phyloP scores from a whole-genome alignment of 2,888 invertebrate species.

The Dynastes tityus region DNA sequence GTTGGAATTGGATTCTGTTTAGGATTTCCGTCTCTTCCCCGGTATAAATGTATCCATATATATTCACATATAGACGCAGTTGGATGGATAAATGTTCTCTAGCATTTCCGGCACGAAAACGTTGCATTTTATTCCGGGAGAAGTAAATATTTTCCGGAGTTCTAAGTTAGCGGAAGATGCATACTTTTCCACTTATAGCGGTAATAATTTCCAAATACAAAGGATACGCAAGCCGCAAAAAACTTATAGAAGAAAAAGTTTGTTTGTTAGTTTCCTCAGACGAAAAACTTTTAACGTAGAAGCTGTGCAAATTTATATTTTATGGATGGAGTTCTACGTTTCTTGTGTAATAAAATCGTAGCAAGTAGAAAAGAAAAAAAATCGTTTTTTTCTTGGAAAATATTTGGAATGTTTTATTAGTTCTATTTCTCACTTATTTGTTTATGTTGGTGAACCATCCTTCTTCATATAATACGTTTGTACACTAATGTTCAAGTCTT shows the following conservation, averaged over 20 bases:
- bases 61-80: neutral
- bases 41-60: neutral
- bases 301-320: neutral
- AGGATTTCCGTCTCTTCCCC: neutral
- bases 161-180: neutral
- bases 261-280: neutral
- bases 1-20: constrained; percentile 28
- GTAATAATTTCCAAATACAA: neutral
- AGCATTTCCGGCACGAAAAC: neutral
- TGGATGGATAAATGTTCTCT: neutral
- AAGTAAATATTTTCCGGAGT: neutral
- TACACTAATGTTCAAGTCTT: too few species aligned
- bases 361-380: too few species aligned
- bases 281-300: neutral
- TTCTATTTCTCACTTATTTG: too few species aligned
- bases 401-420: too few species aligned
- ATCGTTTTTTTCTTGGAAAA: too few species aligned
- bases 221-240: neutral
- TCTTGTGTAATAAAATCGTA: too few species aligned
- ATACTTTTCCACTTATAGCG: neutral
- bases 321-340: too few species aligned
- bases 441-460: too few species aligned
- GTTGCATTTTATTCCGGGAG: neutral
- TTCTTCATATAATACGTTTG: too few species aligned
- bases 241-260: neutral